Percentiles rank a stretch among this genome's conserved stretches.
Evolutionary conservation across 2,888 invertebrate genomes (phyloP).

Genomic region (Micoletzkya japonica): DNA sequence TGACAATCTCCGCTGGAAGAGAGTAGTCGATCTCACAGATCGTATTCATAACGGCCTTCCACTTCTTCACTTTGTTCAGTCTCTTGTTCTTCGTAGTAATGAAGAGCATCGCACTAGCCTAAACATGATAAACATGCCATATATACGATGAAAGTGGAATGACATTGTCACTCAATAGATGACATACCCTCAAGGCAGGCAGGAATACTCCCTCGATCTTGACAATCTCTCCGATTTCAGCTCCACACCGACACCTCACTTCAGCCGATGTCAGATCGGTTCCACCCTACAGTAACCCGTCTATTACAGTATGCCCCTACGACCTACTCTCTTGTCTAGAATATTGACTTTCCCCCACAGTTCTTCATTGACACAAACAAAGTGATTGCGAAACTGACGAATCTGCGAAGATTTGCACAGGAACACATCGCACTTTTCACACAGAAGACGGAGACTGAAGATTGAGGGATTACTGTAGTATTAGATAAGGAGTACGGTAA

Average conservation of each 20-base stretch:
- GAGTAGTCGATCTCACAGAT: no score
- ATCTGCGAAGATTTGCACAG: not conserved
- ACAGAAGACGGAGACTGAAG: slow-evolving; percentile 7
- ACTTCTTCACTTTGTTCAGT: slow-evolving; percentile 2
- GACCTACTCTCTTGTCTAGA: slow-evolving; percentile 6
- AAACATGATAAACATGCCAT: not conserved
- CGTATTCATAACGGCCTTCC: no score
- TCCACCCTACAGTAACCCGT: not conserved
- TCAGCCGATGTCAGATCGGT: not conserved
- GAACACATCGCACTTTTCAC: slow-evolving; percentile 11
- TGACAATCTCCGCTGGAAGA: no score
- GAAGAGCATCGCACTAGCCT: slow-evolving; percentile 12
- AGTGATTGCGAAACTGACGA: slow-evolving; percentile 10
- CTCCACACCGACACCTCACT: slow-evolving; percentile 1
- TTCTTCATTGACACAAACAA: not conserved
- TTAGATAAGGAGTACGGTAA: not conserved
- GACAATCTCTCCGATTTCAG: slow-evolving; percentile 8
- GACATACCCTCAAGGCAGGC: slow-evolving; percentile 3
- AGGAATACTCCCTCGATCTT: slow-evolving; percentile 21
- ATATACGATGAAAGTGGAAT: not conserved
- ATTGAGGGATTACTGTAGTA: not conserved
- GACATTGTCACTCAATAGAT: not conserved
- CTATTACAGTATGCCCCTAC: not conserved
- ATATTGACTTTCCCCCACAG: slow-evolving; percentile 1
- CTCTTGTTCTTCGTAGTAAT: not conserved